These are phyloP conservation scores for Tragelaphus imberbis DNA, from an alignment of 2,113 vertebrate species.

Conservation along the genomic window DNA sequence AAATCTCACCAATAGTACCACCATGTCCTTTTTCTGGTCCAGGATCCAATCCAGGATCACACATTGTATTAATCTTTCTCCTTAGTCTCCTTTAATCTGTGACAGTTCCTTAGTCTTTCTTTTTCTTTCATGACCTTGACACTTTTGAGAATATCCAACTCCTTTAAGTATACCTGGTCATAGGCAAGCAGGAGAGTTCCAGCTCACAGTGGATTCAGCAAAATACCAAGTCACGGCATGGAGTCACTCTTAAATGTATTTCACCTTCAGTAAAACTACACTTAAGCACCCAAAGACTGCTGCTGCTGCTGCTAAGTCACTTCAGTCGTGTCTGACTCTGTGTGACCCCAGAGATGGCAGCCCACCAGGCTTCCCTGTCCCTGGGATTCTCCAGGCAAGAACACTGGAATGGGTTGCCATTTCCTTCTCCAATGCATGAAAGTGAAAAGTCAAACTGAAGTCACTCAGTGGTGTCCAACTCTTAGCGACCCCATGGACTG, in stretches of 20 bases:
- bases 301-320: too few species aligned
- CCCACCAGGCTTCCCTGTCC: too few species aligned
- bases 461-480: too few species aligned
- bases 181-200: background rate
- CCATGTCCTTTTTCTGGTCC: background rate
- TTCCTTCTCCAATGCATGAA: too few species aligned
- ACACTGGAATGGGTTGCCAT: too few species aligned
- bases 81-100: background rate
- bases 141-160: constrained; percentile 7
- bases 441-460: too few species aligned
- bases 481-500: too few species aligned
- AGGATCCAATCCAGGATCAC: background rate
- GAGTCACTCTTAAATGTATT: constrained; percentile 33
- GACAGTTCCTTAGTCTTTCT: background rate
- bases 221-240: background rate
- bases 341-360: too few species aligned
- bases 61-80: background rate
- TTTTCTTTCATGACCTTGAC: constrained; percentile 17
- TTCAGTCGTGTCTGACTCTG: too few species aligned
- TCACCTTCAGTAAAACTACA: constrained; percentile 22
- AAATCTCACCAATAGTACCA: background rate
- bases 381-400: too few species aligned
- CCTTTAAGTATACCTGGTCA: background rate
- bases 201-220: background rate
- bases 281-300: background rate